phyloP scores from a whole-genome alignment of 1,140 invertebrate species.

The Sminthurinus signatus region DNA sequence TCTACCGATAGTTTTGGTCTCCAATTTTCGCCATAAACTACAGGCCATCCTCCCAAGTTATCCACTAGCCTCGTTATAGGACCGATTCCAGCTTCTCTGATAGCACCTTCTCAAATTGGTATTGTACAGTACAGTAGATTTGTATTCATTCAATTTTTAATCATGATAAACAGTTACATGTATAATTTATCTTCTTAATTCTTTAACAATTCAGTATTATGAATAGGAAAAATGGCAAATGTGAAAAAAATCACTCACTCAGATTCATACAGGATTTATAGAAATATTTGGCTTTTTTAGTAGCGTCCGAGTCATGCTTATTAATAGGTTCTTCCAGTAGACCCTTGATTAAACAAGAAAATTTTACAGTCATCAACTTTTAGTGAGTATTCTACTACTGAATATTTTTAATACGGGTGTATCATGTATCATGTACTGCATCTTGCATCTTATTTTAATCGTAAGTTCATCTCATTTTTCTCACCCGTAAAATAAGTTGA shows the following conservation, averaged over 20 bases:
- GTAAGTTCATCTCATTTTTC: no score
- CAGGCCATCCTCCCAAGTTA: conserved; percentile 69
- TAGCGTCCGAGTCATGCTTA: conserved; percentile 60
- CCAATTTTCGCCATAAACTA: conserved; percentile 59
- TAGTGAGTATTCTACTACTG: no score
- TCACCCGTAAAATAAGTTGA: conserved; percentile 66
- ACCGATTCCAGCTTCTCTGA: conserved; percentile 59
- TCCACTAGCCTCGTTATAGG: conserved; percentile 57
- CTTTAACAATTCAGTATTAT: conserved; percentile 1
- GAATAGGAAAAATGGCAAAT: no score
- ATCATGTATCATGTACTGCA: no score
- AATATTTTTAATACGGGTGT: no score
- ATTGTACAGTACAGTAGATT: no score
- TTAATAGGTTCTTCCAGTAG: conserved; percentile 63
- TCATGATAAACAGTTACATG: no score
- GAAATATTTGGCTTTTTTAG: conserved; percentile 73
- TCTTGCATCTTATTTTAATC: no score
- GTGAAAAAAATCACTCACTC: conserved; percentile 59
- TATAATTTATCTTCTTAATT: no score
- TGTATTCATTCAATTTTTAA: no score
- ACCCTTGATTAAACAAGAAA: no score
- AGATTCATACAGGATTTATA: conserved; percentile 81
- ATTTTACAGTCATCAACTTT: no score
- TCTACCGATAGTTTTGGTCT: conserved; percentile 52
- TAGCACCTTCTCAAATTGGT: conserved; percentile 46